These are phyloP conservation scores for Oenanthe oenanthe DNA, from an alignment of 2,113 vertebrate species.

Conservation along the genomic window DNA sequence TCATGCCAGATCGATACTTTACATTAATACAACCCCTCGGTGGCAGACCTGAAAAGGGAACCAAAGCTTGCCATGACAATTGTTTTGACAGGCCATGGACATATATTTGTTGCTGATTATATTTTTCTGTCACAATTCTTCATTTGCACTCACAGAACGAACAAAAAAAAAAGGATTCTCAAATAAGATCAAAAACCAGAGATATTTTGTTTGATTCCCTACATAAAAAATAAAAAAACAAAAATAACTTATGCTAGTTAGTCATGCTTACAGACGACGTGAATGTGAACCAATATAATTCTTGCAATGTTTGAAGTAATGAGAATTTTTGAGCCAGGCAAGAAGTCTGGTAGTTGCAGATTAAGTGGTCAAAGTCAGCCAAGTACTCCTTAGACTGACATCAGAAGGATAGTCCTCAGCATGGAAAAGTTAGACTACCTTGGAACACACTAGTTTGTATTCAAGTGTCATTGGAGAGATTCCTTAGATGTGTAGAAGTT, in stretches of 20 bases:
- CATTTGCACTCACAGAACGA: not conserved
- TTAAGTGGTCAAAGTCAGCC: not conserved
- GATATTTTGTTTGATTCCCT: not conserved
- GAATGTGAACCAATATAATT: not conserved
- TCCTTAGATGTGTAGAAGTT: not conserved
- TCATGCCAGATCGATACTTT: not conserved
- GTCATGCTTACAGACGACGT: not conserved
- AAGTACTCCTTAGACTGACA: not conserved
- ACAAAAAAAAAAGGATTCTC: not conserved
- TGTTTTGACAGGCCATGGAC: not conserved
- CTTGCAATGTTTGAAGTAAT: not conserved
- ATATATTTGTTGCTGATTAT: not conserved
- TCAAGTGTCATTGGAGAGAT: not conserved
- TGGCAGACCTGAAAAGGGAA: conserved; percentile 14
- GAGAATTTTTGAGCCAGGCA: not conserved
- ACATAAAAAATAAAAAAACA: not conserved
- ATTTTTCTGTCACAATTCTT: not conserved
- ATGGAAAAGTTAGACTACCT: not conserved
- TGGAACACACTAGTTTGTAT: not conserved
- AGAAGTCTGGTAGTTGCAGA: not conserved
- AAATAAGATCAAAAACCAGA: not conserved
- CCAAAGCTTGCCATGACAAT: not conserved
- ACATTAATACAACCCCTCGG: not conserved
- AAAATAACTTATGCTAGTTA: not conserved
- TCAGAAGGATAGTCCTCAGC: not conserved